Evolutionary conservation across 1,140 invertebrate species (phyloP).

Genomic region (Achroia grisella): DNA sequence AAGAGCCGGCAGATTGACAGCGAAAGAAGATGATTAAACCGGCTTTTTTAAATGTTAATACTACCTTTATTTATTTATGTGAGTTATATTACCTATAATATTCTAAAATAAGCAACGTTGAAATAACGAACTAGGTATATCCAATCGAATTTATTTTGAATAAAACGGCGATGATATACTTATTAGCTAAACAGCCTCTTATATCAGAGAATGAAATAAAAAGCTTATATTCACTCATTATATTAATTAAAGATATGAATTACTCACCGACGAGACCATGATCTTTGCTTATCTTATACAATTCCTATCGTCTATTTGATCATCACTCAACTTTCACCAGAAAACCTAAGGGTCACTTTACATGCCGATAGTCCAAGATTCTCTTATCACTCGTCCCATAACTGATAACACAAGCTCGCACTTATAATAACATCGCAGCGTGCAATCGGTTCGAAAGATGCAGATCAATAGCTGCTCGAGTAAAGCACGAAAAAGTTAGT

Average conservation of each 20-base stretch:
- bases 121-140: too few species aligned
- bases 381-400: slow-evolving; percentile 11
- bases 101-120: too few species aligned
- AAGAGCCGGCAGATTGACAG: too few species aligned
- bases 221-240: slow-evolving; percentile 3
- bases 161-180: too few species aligned
- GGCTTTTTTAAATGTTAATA: too few species aligned
- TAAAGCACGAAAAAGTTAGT: slow-evolving; percentile 57
- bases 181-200: too few species aligned
- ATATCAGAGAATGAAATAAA: background rate
- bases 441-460: slow-evolving; percentile 27
- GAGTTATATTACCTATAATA: too few species aligned
- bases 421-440: slow-evolving; percentile 30
- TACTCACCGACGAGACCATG: slow-evolving; percentile 51
- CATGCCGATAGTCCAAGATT: slow-evolving; percentile 11
- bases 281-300: slow-evolving; percentile 35
- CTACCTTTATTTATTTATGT: too few species aligned
- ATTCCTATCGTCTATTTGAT: slow-evolving; percentile 43
- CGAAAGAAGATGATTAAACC: too few species aligned
- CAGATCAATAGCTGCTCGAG: slow-evolving; percentile 32
- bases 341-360: slow-evolving; percentile 25
- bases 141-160: too few species aligned
- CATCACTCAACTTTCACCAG: slow-evolving; percentile 52
- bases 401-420: slow-evolving; percentile 15
- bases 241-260: slow-evolving; percentile 7